Evolutionary conservation across 2,113 vertebrate genomes (phyloP), one percentile per base, ranked within the genome.

Genomic region (Columba livia): DNA sequence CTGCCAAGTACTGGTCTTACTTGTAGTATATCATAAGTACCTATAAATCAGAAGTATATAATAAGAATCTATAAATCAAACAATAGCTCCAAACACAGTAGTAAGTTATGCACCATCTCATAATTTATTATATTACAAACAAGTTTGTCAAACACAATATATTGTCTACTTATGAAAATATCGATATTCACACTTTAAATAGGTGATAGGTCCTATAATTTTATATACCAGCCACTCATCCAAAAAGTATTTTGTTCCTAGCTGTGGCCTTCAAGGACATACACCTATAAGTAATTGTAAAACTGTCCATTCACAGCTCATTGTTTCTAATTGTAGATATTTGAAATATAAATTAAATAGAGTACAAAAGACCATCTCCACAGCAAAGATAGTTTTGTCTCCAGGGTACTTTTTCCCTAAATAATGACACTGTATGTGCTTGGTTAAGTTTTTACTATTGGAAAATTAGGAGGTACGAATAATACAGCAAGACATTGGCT

Each of bases 91-190:
- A 89, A 84, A 81, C 66, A 82, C 57, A 70, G 79, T 15, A 91
- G 12, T 93, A 93, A 88, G 86, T 94, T 96, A 78, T 60, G 96
- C 94, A 98, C 96, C 96, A 90, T 94, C 60, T 96, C 89, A 93
- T 94, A 96, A 97, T 98, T 98, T 98, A 98, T 98, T 98, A 95
- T 96, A 89, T 96, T 98, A 98, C 97, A 98, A 98, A 98, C 96
- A 96, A 96, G 96, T 97, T 57, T 91, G 44, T 93, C 96, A 98
- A 98, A 97, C 97, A 98, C 97, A 96, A 96, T 97, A 97, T 96
- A 97, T 93, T 92, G 60, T 97, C 95, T 96, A 97, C 91, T 98
- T 98, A 98, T 72, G 97, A 98, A 98, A 98, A 98, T 98, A 98
- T 91, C 92, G 70, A 94, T 95, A 94, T 96, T 97, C 96, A 91